Percentiles rank a stretch among this genome's conserved stretches.
phyloP scores from a whole-genome alignment of 2,797 vertebrate species.

The Lateolabrax maculatus region DNA sequence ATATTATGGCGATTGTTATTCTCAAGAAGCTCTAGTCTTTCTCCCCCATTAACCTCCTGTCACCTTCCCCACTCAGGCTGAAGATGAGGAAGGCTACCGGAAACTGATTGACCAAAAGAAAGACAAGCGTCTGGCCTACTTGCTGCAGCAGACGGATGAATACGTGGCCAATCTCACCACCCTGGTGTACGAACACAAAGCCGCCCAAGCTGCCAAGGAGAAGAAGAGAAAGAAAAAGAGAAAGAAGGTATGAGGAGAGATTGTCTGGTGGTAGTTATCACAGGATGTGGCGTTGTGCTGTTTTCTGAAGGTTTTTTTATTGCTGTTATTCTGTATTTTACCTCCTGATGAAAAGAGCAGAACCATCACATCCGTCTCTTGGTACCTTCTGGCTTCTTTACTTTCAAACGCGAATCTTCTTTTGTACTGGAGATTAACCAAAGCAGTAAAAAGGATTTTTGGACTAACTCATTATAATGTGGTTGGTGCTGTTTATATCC shows the following conservation, averaged over 20 bases:
- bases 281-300: neutral
- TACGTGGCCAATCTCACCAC: constrained; percentile 97
- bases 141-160: constrained; percentile 96
- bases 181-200: constrained; percentile 97
- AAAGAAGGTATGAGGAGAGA: constrained; percentile 90
- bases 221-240: constrained; percentile 94
- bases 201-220: constrained; percentile 97
- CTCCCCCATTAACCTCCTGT: constrained; percentile 2
- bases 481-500: too few relatives aligned
- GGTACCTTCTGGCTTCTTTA: neutral
- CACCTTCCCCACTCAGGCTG: constrained; percentile 84
- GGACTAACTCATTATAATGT: neutral
- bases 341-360: neutral
- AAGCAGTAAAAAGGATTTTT: neutral
- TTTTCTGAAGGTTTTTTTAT: neutral
- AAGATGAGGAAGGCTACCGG: constrained; percentile 98
- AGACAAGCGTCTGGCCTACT: constrained; percentile 96
- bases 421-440: neutral
- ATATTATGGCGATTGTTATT: neutral
- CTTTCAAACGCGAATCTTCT: neutral
- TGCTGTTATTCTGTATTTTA: neutral
- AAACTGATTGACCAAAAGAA: constrained; percentile 99
- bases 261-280: neutral
- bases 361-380: neutral
- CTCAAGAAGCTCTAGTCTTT: neutral